Percentiles rank a stretch among this genome's conserved stretches.
Evolutionary conservation across 2,888 invertebrate genomes (phyloP).

Genomic region (Troides helena): DNA sequence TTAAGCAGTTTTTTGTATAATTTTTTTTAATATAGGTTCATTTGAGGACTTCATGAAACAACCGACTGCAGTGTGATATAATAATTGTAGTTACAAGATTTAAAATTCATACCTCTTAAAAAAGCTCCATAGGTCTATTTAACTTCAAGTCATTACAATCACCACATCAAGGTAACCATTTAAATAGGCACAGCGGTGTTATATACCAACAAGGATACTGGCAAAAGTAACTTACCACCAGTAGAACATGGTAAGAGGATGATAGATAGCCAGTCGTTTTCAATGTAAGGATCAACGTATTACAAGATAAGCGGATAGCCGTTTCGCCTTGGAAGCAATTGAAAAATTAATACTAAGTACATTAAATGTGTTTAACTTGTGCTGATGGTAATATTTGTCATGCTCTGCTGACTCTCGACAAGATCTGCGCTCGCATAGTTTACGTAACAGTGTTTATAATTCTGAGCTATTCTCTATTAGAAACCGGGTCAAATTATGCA

Average conservation of each 20-base stretch:
- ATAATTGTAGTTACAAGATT: slow-evolving; percentile 8
- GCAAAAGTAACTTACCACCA: no score
- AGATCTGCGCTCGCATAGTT: slow-evolving; percentile 19
- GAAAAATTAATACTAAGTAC: not conserved
- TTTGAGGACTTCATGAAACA: no score
- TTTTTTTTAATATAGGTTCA: no score
- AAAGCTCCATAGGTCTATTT: not conserved
- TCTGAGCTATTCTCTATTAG: slow-evolving; percentile 29
- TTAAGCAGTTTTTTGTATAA: no score
- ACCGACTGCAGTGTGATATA: not conserved
- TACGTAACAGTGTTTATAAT: slow-evolving; percentile 36
- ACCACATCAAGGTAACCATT: not conserved
- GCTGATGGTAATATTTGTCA: slow-evolving; percentile 2
- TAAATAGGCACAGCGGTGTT: no score
- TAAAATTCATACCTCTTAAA: slow-evolving; percentile 2
- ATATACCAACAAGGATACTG: no score
- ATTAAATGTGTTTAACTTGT: not conserved
- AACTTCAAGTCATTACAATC: slow-evolving; percentile 15
- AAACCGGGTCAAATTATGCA: slow-evolving; percentile 32
- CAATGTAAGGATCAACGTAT: not conserved
- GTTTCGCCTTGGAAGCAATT: not conserved
- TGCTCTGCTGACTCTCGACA: slow-evolving; percentile 2
- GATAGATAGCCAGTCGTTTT: not conserved
- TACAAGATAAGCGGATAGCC: not conserved
- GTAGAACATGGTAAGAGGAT: no score